A percentile compares a stretch with the other conserved stretches of the same genome.
Evolutionary conservation across 2,888 invertebrate genomes (phyloP).

Genomic region (Drosophila kuntzei): DNA sequence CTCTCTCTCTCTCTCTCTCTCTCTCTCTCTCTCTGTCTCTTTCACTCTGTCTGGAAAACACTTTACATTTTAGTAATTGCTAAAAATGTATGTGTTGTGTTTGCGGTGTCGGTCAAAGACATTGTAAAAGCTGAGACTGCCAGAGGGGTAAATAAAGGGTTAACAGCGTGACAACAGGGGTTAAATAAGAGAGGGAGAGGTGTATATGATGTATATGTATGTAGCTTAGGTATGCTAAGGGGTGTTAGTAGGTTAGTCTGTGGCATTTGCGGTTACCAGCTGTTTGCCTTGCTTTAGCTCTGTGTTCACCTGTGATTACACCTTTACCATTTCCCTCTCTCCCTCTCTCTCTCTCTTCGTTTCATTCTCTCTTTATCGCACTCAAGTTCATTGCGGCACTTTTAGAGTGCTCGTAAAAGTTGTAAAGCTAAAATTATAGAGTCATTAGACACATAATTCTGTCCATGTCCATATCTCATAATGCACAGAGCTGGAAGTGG

Average conservation of each 20-base stretch:
- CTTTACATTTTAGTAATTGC: conserved; percentile 58
- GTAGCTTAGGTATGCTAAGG: neutral
- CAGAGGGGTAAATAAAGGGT: neutral
- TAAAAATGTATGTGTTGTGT: conserved; percentile 51
- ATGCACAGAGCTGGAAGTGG: neutral
- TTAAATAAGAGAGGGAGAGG: neutral
- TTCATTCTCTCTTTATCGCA: neutral
- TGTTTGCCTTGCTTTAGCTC: conserved; percentile 31
- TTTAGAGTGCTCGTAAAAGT: conserved; percentile 22
- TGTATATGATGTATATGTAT: too few relatives aligned
- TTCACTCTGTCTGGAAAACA: conserved; percentile 18
- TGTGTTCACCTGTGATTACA: conserved; percentile 26
- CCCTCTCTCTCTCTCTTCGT: neutral
- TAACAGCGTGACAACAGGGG: neutral
- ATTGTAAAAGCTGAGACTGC: conserved; percentile 20
- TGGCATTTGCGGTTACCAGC: conserved; percentile 53
- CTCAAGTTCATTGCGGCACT: conserved; percentile 1
- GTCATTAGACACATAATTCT: conserved; percentile 23
- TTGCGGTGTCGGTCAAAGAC: conserved; percentile 51
- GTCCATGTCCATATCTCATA: conserved; percentile 1
- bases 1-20: neutral
- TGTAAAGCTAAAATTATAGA: conserved; percentile 27
- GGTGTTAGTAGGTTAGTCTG: conserved; percentile 34
- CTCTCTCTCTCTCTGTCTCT: neutral
- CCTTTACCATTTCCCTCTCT: neutral